Base-by-base conservation (phyloP, 2,113 vertebrate species). In the Nyctereutes procyonoides region DNA sequence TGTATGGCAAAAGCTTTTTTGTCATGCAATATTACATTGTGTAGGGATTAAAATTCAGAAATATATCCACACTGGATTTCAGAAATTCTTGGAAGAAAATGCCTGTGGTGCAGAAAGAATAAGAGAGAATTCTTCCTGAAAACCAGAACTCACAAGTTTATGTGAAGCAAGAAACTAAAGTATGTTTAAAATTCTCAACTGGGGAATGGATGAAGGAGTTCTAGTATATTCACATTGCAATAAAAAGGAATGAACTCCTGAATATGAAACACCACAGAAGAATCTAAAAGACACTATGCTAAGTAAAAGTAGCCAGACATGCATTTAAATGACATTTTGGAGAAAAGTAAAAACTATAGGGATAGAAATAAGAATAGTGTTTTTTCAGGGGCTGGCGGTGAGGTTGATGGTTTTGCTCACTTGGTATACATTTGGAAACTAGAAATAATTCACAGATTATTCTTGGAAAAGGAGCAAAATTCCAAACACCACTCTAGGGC, bases 111-210 rank as follows among this genome's bases (percentile, higher is more conserved):
- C 11, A 87, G n/a, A 56, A 83, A 77, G 17, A 58, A 56, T 51
- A 51, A 87, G 63, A 79, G 26, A 88, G 24, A 97, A 92, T 56
- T 87, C 4, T 83, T 96, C 3, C 55, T 92, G 74, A 63, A 90
- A 83, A 76, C 38, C 3, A 65, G 90, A 95, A 82, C 10, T 74
- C 20, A 82, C 4, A 2, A 2, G 19, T 86, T 81, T 71, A 48
- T 32, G 30, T 74, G 63, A 97, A 80, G 28, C n/a, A 93, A 84
- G 48, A 94, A 79, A 35, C 32, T 77, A 95, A 82, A 88, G 48
- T 67, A 74, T 35, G 5, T 86, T 77, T 92, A 81, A 92, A 62
- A 53, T 79, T 90, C 60, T 96, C 82, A 67, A 35, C 32, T 88
- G 35, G 55, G 20, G 11, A 88, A n/a, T 76, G 22, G 76, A 22